Evolutionary conservation across 1,140 invertebrate species (phyloP), one percentile per base, ranked within the genome.

Genomic region (Megathymus violae): DNA sequence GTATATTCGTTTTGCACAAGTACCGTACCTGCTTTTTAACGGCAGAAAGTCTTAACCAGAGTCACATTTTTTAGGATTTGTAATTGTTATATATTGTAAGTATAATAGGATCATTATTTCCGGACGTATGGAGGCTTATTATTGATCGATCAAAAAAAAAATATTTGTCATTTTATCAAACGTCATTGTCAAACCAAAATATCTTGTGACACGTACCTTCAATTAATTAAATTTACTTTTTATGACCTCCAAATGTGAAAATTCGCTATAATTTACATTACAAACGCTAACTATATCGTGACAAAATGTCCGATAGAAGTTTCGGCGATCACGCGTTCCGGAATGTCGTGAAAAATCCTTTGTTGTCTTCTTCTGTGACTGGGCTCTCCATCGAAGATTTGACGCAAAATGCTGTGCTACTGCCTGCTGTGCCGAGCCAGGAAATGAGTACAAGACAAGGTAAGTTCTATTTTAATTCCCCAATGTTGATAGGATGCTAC

Each of bases 141-240:
- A 47, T 47, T 47, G 44, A 47, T 47, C 22, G 41, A 59, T 44
- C 27, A 11, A 14, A 9, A 11, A 31, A 31, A 31, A 31, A 31
- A 31, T 31, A 9, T 17, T 13, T 16, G 43, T 48, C 51, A 31
- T 43, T 44, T 31, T 22, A 25, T 44, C 40, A 51, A 44, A 50
- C 44, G 60, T 62, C 61, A 63, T 38, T 71, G 71, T 70, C 73
- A 81, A 77, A 78, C 78, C 87, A 87, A 87, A 89, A 89, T 85
- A 89, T 78, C 74, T 74, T 77, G 83, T 90, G 88, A 90, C 88
- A 89, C 88, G 88, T 90, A 88, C 87, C 76, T 85, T 86, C 78
- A 82, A 63, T 62, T 82, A 88, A 90, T 84, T 89, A 80, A 85
- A 86, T 87, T 89, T 78, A 61, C 76, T 79, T 85, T 85, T 88